Percentiles rank a stretch among this genome's conserved stretches.
These are phyloP conservation scores for Peromyscus melanophrys DNA, from an alignment of 2,797 vertebrate genomes.

Conservation along the genomic window DNA sequence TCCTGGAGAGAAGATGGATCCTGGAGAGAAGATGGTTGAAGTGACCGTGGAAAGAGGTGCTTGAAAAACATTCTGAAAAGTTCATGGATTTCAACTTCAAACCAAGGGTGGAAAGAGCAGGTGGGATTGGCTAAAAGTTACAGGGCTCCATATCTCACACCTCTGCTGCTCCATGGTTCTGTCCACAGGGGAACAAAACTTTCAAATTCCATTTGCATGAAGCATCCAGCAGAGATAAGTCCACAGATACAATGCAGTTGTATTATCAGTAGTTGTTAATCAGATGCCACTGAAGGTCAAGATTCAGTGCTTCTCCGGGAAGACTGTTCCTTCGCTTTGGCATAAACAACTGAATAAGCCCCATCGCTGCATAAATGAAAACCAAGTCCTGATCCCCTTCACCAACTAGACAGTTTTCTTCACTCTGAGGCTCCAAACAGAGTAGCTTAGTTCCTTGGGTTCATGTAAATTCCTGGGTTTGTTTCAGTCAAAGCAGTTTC, in stretches of 20 bases:
- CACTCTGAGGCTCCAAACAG: constrained; percentile 41
- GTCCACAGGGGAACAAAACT: neutral
- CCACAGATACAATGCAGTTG: neutral
- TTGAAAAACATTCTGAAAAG: neutral
- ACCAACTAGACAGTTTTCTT: constrained; percentile 40
- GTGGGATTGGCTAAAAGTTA: neutral
- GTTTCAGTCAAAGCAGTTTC: constrained; percentile 64
- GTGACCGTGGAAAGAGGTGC: neutral
- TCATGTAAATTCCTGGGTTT: constrained; percentile 62
- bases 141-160: no score
- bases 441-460: constrained; percentile 37
- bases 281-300: neutral
- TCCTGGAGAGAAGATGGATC: no score
- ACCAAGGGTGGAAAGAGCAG: neutral
- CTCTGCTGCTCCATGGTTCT: neutral
- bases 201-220: neutral
- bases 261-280: neutral
- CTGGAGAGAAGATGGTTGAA: neutral
- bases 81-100: neutral
- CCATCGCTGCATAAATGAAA: constrained; percentile 8
- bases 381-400: neutral
- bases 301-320: neutral
- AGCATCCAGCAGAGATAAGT: neutral
- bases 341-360: neutral
- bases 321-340: neutral